Conservation (phyloP, 1,140 invertebrate species). For the Druon quercuslanigerum region DNA sequence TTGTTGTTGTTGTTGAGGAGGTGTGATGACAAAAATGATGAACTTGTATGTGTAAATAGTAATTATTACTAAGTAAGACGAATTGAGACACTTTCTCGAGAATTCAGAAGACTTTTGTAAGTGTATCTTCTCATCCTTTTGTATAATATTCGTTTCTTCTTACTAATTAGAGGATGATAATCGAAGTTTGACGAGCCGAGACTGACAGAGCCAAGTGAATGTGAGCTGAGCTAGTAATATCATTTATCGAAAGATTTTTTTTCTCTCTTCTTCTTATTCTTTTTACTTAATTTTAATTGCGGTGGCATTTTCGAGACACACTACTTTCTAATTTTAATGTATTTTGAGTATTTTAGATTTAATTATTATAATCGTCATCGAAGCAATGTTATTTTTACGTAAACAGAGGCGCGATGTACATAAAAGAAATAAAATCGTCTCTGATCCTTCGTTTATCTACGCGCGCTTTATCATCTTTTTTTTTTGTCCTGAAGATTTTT, state of each 20-base stretch:
- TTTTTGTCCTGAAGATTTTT: background rate
- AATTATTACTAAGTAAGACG: constrained; percentile 24
- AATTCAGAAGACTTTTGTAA: constrained; percentile 7
- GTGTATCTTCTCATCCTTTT: constrained; percentile 29
- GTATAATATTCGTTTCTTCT: constrained; percentile 39
- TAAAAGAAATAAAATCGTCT: constrained; percentile 43
- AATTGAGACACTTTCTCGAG: constrained; percentile 11
- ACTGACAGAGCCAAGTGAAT: too few relatives aligned
- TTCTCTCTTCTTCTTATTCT: too few relatives aligned
- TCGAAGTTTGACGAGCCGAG: background rate
- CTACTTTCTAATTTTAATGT: background rate
- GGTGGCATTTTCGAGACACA: too few relatives aligned
- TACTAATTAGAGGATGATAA: constrained; percentile 33
- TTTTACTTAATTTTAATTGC: too few relatives aligned
- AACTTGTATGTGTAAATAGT: constrained; percentile 11
- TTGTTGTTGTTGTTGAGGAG: background rate
- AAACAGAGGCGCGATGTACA: constrained; percentile 40
- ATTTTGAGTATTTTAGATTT: constrained; percentile 37
- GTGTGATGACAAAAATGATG: background rate
- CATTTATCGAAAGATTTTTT: too few relatives aligned
- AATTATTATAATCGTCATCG: constrained; percentile 20
- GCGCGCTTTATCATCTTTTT: background rate
- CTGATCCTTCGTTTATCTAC: constrained; percentile 37
- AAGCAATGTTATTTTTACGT: constrained; percentile 43
- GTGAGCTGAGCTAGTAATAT: too few relatives aligned